Base-by-base conservation (phyloP, 2,888 invertebrate genomes). In the Chrysolina americana region DNA sequence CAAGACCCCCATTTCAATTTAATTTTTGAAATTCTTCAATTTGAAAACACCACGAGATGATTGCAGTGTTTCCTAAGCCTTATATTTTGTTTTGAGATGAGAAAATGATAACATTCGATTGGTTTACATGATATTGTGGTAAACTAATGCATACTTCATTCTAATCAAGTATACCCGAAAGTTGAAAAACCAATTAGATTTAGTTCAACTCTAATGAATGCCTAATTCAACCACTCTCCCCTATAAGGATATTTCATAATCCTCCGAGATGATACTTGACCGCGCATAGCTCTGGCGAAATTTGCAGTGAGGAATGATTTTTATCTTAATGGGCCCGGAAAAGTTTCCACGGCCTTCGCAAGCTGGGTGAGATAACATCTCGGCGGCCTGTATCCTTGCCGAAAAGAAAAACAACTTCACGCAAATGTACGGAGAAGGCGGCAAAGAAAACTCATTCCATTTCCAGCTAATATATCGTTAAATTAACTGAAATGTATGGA, bases 261-360 rank as follows among this genome's bases (percentile, higher is more conserved):
- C 81, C 79, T 71, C 71, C 64, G 64, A 74, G 71, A 76, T 78
- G 81, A 80, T 81, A 81, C 78, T 81, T 82, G 83, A 82, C 83
- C 83, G 81, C 82, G 79, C 83, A 82, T 71, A 59, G 68, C 56
- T 47, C 79, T 71, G 81, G 81, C 83, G 81, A 81, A 84, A 83
- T 83, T 83, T 80, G 81, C 81, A 81, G 81, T 80, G 74, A 80
- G 79, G 81, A 79, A 81, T 71, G 83, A 85, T 85, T 81, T 83
- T 70, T 84, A 85, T 85, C 85, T 84, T 83, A 84, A 84, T 84
- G 83, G 83, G 79, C 78, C 80, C 81, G 82, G 82, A 83, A 83
- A 84, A 83, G 82, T 84, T 83, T 79, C 81, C 76, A 72, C 81
- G 82, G 81, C 83, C 83, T 81, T 80, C 81, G 82, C 81, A 78